Percentiles rank a stretch among this genome's conserved stretches.
These are phyloP conservation scores for Taurulus bubalis DNA, from an alignment of 2,113 vertebrate species.

Conservation along the genomic window DNA sequence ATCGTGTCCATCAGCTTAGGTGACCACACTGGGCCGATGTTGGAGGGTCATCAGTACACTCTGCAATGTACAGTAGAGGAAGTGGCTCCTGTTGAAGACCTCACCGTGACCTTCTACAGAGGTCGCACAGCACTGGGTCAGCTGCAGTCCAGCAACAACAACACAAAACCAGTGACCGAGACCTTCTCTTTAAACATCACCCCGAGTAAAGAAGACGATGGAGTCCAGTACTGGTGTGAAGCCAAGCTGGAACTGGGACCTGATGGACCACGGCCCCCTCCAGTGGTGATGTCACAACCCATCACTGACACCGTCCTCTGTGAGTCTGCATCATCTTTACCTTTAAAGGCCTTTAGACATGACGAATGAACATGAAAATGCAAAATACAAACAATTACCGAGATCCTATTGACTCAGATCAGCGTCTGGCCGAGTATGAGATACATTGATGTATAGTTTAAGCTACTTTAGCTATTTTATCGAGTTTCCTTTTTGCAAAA, in stretches of 20 bases:
- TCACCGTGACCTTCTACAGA: conserved; percentile 70
- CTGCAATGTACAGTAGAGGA: conserved; percentile 74
- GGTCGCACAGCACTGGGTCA: background rate
- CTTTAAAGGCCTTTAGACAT: background rate
- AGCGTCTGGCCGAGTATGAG: too few relatives aligned
- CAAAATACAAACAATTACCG: background rate
- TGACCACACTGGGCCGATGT: conserved; percentile 54
- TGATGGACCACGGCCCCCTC: conserved; percentile 49
- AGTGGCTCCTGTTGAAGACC: conserved; percentile 59
- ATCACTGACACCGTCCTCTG: conserved; percentile 51
- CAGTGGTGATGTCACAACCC: conserved; percentile 48
- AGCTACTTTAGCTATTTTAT: too few relatives aligned
- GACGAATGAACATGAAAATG: background rate
- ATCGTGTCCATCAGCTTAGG: conserved; percentile 61
- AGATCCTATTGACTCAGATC: background rate
- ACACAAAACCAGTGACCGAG: conserved; percentile 39
- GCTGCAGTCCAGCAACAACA: background rate
- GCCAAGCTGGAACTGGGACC: conserved; percentile 69
- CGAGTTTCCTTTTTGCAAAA: background rate
- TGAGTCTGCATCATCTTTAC: conserved; percentile 53
- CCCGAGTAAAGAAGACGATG: conserved; percentile 53
- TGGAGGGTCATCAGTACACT: conserved; percentile 34
- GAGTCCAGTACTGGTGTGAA: conserved; percentile 68
- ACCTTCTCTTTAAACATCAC: conserved; percentile 55
- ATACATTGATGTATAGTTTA: too few relatives aligned